Base-by-base conservation (phyloP, 2,113 vertebrate species). In the Marmota flaviventris region DNA sequence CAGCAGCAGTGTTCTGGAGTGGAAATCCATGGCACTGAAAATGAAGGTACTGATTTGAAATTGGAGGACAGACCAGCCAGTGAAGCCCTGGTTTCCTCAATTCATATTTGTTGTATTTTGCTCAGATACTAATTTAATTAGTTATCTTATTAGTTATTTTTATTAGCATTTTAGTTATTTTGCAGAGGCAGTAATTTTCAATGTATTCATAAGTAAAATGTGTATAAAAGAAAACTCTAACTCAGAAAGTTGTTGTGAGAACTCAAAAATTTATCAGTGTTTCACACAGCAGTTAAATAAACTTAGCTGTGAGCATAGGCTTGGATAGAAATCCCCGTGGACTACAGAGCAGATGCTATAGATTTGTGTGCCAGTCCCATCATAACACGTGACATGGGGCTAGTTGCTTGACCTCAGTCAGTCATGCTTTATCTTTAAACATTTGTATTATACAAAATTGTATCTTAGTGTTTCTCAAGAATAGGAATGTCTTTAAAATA, bases 31-130 rank as follows among this genome's bases (percentile, higher is more conserved):
- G 67, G 3, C 17, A 17, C 27, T 67, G 24, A 83, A 53, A 63
- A 48, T 56, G 37, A 87, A 61, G 4, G 37, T 61, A n/a, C 24
- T 61, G 22, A 48, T 92, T 45, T 92, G 2, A 25, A 83, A 58
- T 78, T 8, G 72, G 42, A 27, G 72, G 51, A 27, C 27, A 58
- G 2, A 51, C 51, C 8, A 67, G 13, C 42, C 67, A 37, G 2
- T 65, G 42, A 88, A 58, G 27, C 51, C 7, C 63, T 65, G 2
- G 18, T 67, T 61, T 4, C 8, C 6, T 86, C 4, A 17, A 27
- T 89, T 91, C 27, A 32, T 48, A n/a, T 58, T 72, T 75, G 39
- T 83, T 48, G 25, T 73, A 88, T 87, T 92, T 92, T 67, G 18
- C 24, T 83, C 8, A 51, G 24, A 93, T 29, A 14, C 24, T 75